These are phyloP conservation scores for Brachionus manjavacas DNA, from an alignment of 1,140 invertebrate genomes.

Conservation along the genomic window DNA sequence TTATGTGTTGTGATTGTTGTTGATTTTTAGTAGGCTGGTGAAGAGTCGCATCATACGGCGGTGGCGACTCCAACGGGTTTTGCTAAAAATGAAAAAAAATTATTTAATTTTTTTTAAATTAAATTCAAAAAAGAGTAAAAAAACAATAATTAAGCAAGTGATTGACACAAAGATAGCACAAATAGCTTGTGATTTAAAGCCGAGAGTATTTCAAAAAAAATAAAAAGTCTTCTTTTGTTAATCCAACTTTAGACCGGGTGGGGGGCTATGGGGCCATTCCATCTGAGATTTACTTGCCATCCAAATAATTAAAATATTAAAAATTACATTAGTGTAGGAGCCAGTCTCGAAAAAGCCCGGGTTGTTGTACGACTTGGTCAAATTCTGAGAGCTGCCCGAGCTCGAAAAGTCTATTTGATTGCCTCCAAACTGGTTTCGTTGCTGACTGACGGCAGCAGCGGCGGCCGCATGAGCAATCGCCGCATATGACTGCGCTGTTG, in stretches of 20 bases:
- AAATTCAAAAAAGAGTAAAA: not conserved
- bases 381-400: not conserved
- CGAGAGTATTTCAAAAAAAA: not conserved
- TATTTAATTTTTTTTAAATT: not conserved
- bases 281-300: not conserved
- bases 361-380: constrained; percentile 33
- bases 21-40: constrained; percentile 31
- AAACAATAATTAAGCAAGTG: constrained; percentile 21
- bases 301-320: not conserved
- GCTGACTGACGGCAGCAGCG: constrained; percentile 31
- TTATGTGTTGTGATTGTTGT: constrained; percentile 21
- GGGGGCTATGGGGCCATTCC: not conserved
- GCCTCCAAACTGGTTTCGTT: constrained; percentile 28
- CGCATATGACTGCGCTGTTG: constrained; percentile 21
- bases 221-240: not conserved
- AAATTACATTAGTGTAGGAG: constrained; percentile 27
- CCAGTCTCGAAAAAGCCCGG: constrained; percentile 31
- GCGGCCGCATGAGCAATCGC: constrained; percentile 29
- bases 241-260: not conserved
- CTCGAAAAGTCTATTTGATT: constrained; percentile 21
- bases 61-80: constrained; percentile 42
- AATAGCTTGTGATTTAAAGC: constrained; percentile 29
- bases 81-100: constrained; percentile 29
- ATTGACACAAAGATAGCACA: constrained; percentile 20
- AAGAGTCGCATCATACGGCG: constrained; percentile 36